Base-by-base conservation (phyloP, 2,888 invertebrate genomes). In the Drosophila mercatorum region DNA sequence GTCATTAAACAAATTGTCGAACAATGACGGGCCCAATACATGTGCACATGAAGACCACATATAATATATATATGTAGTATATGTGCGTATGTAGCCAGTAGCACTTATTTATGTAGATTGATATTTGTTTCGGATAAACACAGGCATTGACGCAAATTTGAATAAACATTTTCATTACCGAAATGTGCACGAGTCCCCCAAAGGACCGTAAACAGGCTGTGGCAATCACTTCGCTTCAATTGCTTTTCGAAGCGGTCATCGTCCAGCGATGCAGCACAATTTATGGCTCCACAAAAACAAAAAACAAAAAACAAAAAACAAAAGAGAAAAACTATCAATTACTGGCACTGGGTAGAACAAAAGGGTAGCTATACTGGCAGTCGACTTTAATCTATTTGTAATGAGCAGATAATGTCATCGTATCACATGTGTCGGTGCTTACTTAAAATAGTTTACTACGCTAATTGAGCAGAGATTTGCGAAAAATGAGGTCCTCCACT, bases 91-190 rank as follows among this genome's bases (percentile, higher is more conserved):
- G 49, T 63, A 65, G 56, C 58, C 63, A 56, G 63, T 44, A 44
- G 61, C 60, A 68, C 63, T 75, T 80, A 76, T 78, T 74, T 82
- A 75, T 78, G 80, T 77, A 78, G 73, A 90, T 90, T 86, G 84
- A 88, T 81, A 79, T 87, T 80, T 72, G 84, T 87, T 73, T 70
- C 58, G 74, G 88, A 78, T 88, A 89, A 90, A 89, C 89, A 90
- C 66, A 68, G 58, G 62, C 80, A 87, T 79, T 90, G 89, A 89
- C 85, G 89, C 73, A 86, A 88, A 88, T 89, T 89, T 84, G 80
- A 77, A 85, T 89, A 86, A 84, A 86, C 90, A 86, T 87, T 83
- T 87, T 88, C 90, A 90, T 86, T 86, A 86, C 78, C 86, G 64
- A 83, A 88, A 72, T 87, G 75, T 81, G 63, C 73, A 74, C 38